These are phyloP conservation scores for Argyrosomus japonicus DNA, from an alignment of 2,113 vertebrate species.

Conservation along the genomic window DNA sequence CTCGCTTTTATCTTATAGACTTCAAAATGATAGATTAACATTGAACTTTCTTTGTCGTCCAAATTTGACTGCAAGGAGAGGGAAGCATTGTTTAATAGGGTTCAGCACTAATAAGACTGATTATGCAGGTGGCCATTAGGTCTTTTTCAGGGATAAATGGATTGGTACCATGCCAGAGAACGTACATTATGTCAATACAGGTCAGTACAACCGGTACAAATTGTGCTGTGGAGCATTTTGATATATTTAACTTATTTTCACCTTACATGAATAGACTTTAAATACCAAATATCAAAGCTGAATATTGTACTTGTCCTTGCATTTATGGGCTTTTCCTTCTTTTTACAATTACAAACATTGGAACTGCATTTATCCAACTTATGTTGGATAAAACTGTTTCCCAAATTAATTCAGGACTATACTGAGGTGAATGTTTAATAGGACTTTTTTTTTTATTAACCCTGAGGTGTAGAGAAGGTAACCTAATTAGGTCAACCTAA, in stretches of 20 bases:
- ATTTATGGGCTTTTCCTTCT: neutral
- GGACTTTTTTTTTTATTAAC: neutral
- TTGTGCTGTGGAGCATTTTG: neutral
- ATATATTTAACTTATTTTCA: neutral
- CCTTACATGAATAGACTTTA: neutral
- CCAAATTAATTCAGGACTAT: neutral
- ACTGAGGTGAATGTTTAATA: neutral
- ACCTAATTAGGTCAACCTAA: neutral
- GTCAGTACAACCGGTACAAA: neutral
- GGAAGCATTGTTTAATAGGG: neutral
- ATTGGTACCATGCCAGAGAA: constrained; percentile 17
- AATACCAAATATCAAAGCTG: neutral
- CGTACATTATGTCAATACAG: constrained; percentile 25
- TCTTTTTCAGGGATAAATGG: constrained; percentile 48
- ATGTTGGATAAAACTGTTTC: neutral
- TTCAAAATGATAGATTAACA: neutral
- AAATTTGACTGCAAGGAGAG: neutral
- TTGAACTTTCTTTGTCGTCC: neutral
- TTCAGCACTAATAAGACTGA: constrained; percentile 15
- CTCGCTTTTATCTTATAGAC: neutral
- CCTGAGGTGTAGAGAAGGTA: neutral
- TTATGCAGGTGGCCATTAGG: constrained; percentile 37
- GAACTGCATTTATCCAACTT: neutral
- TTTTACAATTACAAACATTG: neutral
- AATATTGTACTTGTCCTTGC: neutral